Conservation (phyloP, 2,113 vertebrate species). For the Malurus melanocephalus region DNA sequence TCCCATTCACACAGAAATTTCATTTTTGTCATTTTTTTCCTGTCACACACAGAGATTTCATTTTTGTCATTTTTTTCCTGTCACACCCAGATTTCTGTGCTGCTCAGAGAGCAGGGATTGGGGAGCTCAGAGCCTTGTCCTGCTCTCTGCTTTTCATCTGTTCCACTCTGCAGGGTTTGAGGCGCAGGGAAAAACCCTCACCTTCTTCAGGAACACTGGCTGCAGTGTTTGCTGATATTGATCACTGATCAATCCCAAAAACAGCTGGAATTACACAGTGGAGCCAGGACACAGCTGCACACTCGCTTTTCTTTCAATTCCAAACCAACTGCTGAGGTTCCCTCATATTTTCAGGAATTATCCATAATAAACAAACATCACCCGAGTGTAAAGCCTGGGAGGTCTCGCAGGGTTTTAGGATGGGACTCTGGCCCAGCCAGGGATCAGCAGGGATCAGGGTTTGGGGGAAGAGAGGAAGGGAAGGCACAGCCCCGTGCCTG, state of each 20-base stretch:
- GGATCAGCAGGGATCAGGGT: not conserved
- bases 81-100: accelerated
- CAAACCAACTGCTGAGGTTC: not conserved
- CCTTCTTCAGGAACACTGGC: not conserved
- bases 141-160: not conserved
- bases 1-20: accelerated
- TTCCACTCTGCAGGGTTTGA: not conserved
- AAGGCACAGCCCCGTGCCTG: not conserved
- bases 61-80: not conserved
- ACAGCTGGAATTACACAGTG: not conserved
- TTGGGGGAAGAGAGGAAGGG: not conserved
- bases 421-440: not conserved
- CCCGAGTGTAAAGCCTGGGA: accelerated
- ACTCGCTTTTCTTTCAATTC: not conserved
- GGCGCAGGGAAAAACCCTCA: not conserved
- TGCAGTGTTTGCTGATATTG: not conserved
- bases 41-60: no score
- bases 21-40: not conserved
- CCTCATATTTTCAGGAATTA: not conserved
- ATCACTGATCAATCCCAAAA: not conserved
- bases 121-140: not conserved
- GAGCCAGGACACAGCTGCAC: not conserved
- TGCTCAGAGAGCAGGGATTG: not conserved
- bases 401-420: accelerated
- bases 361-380: not conserved